These are phyloP conservation scores for Campylomormyrus tamandua DNA, from an alignment of 2,113 vertebrate species.

Conservation along the genomic window DNA sequence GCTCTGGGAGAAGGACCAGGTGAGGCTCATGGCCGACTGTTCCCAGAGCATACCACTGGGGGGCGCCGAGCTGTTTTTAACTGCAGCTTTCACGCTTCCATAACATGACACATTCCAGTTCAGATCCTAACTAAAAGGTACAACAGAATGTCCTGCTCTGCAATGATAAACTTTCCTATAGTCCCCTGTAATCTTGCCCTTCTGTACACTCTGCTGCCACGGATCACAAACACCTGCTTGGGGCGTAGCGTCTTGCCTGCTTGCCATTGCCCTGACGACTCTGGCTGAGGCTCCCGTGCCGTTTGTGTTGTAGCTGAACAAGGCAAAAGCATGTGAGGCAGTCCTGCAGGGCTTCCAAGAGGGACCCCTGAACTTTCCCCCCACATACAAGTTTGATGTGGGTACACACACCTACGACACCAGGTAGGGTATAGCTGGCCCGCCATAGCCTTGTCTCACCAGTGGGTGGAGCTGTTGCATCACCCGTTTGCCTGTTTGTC, in stretches of 20 bases:
- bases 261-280: background rate
- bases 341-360: constrained; percentile 88
- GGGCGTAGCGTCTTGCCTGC: background rate
- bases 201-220: background rate
- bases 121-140: background rate
- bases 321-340: constrained; percentile 81
- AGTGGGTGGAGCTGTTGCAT: background rate
- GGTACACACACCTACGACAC: constrained; percentile 94
- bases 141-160: background rate
- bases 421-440: constrained; percentile 60
- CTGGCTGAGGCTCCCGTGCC: background rate
- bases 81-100: background rate
- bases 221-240: background rate
- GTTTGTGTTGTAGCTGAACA: constrained; percentile 74
- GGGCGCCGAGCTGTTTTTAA: constrained; percentile 6
- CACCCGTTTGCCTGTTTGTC: background rate
- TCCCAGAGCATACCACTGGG: constrained; percentile 25
- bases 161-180: background rate
- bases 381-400: constrained; percentile 96
- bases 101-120: background rate
- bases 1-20: constrained; percentile 98
- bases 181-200: background rate
- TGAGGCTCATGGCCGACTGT: constrained; percentile 40
- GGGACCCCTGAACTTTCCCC: constrained; percentile 83
- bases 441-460: background rate